These are phyloP conservation scores for Glaucopsyche alexis DNA, from an alignment of 2,888 invertebrate species.

Conservation along the genomic window DNA sequence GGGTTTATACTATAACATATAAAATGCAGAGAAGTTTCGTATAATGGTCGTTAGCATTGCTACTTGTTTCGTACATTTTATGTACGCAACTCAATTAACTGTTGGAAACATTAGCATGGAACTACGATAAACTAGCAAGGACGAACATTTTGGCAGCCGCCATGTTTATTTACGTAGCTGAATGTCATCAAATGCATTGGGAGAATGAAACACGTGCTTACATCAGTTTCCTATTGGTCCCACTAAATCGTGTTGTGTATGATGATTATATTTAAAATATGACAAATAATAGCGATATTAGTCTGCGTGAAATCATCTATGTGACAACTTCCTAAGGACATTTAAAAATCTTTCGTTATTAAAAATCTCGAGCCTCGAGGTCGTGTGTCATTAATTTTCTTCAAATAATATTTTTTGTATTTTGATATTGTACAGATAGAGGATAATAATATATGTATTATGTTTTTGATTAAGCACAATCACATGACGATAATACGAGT, in stretches of 20 bases:
- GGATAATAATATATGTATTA: too few relatives aligned
- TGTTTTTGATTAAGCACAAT: too few relatives aligned
- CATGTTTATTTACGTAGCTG: constrained; percentile 76
- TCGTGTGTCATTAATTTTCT: too few relatives aligned
- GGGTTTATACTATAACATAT: too few relatives aligned
- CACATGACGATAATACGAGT: too few relatives aligned
- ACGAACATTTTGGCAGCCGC: constrained; percentile 72
- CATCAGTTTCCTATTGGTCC: constrained; percentile 31
- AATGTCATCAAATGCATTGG: constrained; percentile 70
- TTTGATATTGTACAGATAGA: too few relatives aligned
- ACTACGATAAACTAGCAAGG: constrained; percentile 71
- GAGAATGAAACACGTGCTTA: constrained; percentile 40
- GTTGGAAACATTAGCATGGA: constrained; percentile 26
- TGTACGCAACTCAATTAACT: constrained; percentile 2
- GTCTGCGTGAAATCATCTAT: constrained; percentile 2
- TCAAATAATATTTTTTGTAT: too few relatives aligned
- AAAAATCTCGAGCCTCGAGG: too few relatives aligned
- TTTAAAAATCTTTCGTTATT: neutral
- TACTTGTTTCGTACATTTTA: neutral
- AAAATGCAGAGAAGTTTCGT: too few relatives aligned
- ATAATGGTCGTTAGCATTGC: neutral
- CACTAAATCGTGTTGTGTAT: neutral
- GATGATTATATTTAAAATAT: neutral
- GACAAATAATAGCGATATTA: neutral
- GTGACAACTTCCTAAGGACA: neutral